These are phyloP conservation scores for Ariolimax columbianus DNA, from an alignment of 2,888 invertebrate genomes.

Conservation along the genomic window DNA sequence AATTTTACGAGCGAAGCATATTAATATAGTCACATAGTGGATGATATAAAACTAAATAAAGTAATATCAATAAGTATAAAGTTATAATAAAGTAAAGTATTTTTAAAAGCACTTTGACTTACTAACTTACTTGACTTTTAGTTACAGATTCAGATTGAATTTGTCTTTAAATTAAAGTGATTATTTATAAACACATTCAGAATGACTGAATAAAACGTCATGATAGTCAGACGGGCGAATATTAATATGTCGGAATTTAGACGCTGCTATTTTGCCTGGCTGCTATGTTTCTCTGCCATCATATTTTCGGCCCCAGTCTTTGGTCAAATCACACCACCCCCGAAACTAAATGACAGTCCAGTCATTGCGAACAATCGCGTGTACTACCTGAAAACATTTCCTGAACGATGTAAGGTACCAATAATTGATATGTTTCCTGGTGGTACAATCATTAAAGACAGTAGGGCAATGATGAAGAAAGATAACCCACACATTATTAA, in stretches of 20 bases:
- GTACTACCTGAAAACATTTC: slow-evolving; percentile 66
- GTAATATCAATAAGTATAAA: no score
- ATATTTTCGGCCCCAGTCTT: background rate
- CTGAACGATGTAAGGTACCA: slow-evolving; percentile 65
- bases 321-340: slow-evolving; percentile 62
- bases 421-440: slow-evolving; percentile 55
- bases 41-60: no score
- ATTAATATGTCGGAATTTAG: background rate
- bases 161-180: background rate
- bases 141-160: no score
- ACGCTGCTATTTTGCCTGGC: no score
- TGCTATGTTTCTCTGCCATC: background rate
- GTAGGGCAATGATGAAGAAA: slow-evolving; percentile 62
- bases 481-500: slow-evolving; percentile 66
- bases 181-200: background rate
- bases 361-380: slow-evolving; percentile 67
- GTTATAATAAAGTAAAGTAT: background rate
- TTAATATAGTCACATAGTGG: no score
- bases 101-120: background rate
- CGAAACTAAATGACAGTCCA: slow-evolving; percentile 62
- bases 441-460: slow-evolving; percentile 56
- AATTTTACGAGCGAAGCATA: background rate
- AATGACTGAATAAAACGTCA: background rate
- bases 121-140: background rate
- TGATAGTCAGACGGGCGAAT: background rate